Percentiles rank a stretch among this genome's conserved stretches.
phyloP scores from a whole-genome alignment of 1,140 invertebrate species.

The Trinorchestia longiramus region DNA sequence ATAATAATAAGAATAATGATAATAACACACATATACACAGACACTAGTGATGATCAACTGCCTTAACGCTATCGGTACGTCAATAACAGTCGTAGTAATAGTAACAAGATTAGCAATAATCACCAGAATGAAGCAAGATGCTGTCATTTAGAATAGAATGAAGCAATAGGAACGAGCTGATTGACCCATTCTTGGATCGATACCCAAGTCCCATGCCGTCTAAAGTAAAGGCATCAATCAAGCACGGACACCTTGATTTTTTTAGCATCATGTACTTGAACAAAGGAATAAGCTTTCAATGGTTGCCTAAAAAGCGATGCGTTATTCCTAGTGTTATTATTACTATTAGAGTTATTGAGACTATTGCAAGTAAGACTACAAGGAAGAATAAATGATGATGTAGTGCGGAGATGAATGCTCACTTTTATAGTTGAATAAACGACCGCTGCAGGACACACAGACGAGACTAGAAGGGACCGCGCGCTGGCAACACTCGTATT shows the following conservation, averaged over 20 bases:
- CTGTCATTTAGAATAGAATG: too few relatives aligned
- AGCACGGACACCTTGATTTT: too few relatives aligned
- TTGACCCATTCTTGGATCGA: too few relatives aligned
- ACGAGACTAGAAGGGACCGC: background rate
- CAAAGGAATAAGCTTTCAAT: too few relatives aligned
- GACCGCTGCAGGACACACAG: background rate
- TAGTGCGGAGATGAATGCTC: background rate
- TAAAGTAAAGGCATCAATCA: too few relatives aligned
- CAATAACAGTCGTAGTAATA: background rate
- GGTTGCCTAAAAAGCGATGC: background rate
- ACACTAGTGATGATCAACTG: background rate
- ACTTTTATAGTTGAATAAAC: background rate
- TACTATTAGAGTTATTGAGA: background rate
- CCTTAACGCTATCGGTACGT: background rate
- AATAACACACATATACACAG: background rate
- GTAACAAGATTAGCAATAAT: background rate
- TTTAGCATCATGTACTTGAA: too few relatives aligned
- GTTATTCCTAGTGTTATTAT: background rate
- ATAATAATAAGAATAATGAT: background rate
- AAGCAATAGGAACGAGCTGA: too few relatives aligned
- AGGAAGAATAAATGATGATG: slow-evolving; percentile 1
- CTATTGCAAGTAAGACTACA: background rate
- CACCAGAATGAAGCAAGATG: too few relatives aligned
- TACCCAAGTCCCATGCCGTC: too few relatives aligned
- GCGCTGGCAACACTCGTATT: background rate